phyloP scores from a whole-genome alignment of 2,113 vertebrate genomes.

The Thermophis baileyi region DNA sequence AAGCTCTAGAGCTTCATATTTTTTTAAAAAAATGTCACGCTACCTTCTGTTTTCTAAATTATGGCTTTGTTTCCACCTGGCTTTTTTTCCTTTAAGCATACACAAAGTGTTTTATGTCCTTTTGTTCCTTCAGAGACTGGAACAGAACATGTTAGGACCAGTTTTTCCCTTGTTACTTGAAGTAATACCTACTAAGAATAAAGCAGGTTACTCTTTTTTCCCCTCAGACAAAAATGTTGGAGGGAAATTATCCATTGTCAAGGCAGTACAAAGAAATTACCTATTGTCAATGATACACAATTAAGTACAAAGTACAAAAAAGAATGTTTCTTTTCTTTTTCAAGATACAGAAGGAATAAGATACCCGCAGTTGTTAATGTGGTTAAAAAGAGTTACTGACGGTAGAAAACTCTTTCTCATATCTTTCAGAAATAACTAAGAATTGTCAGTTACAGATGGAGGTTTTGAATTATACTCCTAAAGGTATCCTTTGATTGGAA shows the following conservation, averaged over 20 bases:
- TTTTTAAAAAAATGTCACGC: background rate
- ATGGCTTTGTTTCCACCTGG: conserved; percentile 20
- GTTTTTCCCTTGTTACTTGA: conserved; percentile 37
- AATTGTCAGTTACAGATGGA: background rate
- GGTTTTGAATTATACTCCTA: background rate
- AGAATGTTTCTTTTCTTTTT: conserved; percentile 28
- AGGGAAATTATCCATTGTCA: conserved; percentile 14
- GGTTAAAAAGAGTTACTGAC: background rate
- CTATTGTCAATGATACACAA: background rate
- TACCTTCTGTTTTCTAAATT: conserved; percentile 15
- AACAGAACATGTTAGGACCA: conserved; percentile 33
- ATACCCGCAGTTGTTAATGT: background rate
- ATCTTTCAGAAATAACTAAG: conserved; percentile 11
- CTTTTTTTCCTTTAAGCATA: conserved; percentile 20
- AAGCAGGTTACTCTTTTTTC: conserved; percentile 16
- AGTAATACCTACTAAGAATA: conserved; percentile 33
- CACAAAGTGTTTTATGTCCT: background rate
- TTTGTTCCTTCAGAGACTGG: background rate
- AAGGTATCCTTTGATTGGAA: background rate
- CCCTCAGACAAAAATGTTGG: conserved; percentile 5
- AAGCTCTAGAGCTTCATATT: background rate
- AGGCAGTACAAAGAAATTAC: background rate
- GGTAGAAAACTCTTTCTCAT: conserved; percentile 26
- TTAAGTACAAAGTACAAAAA: background rate
- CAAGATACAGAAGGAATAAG: conserved; percentile 16